These are phyloP conservation scores for Globicephala melas DNA, from an alignment of 2,113 vertebrate genomes.

Conservation along the genomic window DNA sequence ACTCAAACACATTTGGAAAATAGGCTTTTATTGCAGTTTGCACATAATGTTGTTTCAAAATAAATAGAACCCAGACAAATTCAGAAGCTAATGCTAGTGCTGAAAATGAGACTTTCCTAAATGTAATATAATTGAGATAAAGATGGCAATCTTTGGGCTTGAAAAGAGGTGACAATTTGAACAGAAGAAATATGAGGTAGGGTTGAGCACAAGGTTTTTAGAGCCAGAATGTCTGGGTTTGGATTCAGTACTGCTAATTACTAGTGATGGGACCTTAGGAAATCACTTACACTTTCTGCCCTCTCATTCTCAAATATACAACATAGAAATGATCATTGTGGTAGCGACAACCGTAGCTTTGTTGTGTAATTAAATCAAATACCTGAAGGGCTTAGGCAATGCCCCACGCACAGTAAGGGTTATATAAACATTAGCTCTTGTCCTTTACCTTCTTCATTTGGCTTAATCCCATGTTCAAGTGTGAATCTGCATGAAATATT, in stretches of 20 bases:
- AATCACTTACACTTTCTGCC: neutral
- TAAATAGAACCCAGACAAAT: neutral
- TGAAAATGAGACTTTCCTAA: neutral
- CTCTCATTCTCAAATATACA: neutral
- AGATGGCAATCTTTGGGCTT: neutral
- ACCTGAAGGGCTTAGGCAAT: neutral
- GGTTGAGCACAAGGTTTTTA: neutral
- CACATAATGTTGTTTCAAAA: constrained; percentile 11
- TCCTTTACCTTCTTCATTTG: neutral
- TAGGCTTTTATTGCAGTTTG: neutral
- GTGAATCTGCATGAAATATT: neutral
- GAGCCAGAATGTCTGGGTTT: neutral
- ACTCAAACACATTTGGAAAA: constrained; percentile 14
- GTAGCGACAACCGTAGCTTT: neutral
- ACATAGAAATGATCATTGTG: neutral
- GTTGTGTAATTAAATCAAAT: neutral
- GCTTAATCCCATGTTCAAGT: neutral
- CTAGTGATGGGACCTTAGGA: neutral
- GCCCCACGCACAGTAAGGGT: neutral
- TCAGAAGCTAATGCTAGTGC: neutral
- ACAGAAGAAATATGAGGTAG: neutral
- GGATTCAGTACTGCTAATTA: neutral
- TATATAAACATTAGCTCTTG: neutral
- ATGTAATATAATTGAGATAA: neutral
- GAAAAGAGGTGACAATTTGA: neutral